A percentile compares a stretch with the other conserved stretches of the same genome.
Conservation (phyloP, 2,113 vertebrate species). For the Pachycephala philippinensis region DNA sequence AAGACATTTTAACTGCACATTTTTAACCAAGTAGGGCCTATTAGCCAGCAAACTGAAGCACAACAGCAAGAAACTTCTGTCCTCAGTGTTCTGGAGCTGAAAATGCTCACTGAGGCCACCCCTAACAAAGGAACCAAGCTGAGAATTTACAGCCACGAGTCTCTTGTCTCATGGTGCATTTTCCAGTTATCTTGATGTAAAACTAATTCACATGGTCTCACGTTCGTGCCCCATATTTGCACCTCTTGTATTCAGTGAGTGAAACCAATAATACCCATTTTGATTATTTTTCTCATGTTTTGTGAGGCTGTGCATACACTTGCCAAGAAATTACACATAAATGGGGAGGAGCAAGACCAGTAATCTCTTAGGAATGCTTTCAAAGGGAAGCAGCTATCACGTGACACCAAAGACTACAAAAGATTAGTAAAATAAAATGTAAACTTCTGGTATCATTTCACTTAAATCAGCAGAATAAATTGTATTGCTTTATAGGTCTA, state of each 20-base stretch:
- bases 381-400: neutral
- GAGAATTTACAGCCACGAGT: fast-evolving
- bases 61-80: neutral
- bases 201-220: neutral
- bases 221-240: neutral
- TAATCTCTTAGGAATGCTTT: neutral
- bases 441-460: neutral
- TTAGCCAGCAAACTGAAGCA: neutral
- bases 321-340: fast-evolving
- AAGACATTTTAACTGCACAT: neutral
- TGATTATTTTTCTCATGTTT: neutral
- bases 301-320: neutral
- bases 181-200: neutral
- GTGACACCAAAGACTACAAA: neutral
- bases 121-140: neutral
- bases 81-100: neutral
- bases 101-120: neutral
- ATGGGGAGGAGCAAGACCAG: neutral
- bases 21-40: neutral
- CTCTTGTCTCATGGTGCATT: neutral
- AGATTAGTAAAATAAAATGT: neutral
- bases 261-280: neutral
- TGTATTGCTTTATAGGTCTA: neutral
- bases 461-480: neutral
- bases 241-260: neutral